A percentile compares a stretch with the other conserved stretches of the same genome.
Evolutionary conservation across 2,888 invertebrate genomes (phyloP).

Genomic region (Agriopis marginaria): DNA sequence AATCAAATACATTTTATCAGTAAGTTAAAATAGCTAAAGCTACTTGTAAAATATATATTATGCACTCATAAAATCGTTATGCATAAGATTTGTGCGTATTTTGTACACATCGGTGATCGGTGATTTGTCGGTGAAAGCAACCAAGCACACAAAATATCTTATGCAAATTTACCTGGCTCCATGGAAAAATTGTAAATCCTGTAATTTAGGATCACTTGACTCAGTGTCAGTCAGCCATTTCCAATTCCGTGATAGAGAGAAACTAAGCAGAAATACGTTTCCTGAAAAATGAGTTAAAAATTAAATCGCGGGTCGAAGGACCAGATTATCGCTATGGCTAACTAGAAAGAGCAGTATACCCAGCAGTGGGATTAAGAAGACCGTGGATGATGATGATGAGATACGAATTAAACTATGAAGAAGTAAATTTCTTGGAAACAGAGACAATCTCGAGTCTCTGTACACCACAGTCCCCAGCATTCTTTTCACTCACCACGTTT

Average conservation of each 20-base stretch:
- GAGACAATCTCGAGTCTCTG: too few species aligned
- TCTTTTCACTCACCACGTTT: background rate
- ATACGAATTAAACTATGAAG: too few species aligned
- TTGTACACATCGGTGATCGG: background rate
- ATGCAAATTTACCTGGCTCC: constrained; percentile 1
- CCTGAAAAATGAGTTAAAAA: background rate
- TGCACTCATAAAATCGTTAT: too few species aligned
- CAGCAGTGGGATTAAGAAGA: too few species aligned
- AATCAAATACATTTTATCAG: background rate
- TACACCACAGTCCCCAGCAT: too few species aligned
- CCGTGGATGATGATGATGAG: too few species aligned
- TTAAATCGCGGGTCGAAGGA: too few species aligned
- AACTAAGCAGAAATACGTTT: constrained; percentile 10
- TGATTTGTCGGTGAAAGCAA: background rate
- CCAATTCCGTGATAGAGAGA: constrained; percentile 18
- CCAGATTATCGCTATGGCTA: too few species aligned
- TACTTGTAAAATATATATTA: background rate
- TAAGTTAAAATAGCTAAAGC: background rate
- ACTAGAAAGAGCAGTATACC: too few species aligned
- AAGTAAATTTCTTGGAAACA: too few species aligned
- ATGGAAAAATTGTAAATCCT: constrained; percentile 4
- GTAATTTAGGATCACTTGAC: background rate
- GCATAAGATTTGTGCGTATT: background rate
- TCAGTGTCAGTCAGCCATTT: constrained; percentile 3
- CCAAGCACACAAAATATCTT: background rate